Evolutionary conservation across 1,140 invertebrate species (phyloP), one percentile per base, ranked within the genome.

Genomic region (Spodoptera frugiperda): DNA sequence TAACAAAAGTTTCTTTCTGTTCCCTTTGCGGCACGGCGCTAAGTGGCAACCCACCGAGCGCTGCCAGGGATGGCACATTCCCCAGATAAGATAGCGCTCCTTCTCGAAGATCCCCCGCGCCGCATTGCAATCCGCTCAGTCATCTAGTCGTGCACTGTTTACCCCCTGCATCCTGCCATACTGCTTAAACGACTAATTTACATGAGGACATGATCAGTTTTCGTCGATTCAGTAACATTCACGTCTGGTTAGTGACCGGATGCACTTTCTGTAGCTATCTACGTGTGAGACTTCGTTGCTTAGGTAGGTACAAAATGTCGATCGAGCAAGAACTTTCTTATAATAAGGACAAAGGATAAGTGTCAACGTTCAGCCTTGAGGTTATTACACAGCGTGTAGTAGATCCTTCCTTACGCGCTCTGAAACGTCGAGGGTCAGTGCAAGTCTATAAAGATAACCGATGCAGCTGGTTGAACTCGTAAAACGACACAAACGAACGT

Each of bases 381-480:
- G 61, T 73, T 15, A 59, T 49, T 61, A 25, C 8, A 19, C 48
- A 30, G 19, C 44, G 10, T 14, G 53, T 53, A 30, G 14, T 53
- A 44, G 30, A 65, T 61, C 55, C 54, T 49, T 44, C 48, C 57
- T 75, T 65, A 59, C 54, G n/a, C 61, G 55, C 78, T 77, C 78
- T 82, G 74, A 84, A 84, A 80, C 82, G 65, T 78, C 83, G 84
- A 39, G 86, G 88, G 85, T 89, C 87, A 90, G 84, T 91, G 89
- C 89, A 89, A 86, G 85, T 76, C 78, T 86, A 92, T 91, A 91
- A 92, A 92, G 91, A 92, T 93, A 93, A 87, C 82, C 76, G 81
- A 89, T 91, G 90, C 91, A 92, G 88, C 90, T 93, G 91, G 79
- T 77, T 78, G 78, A 82, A 85, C 85, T 91, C 91, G 88, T 93